Conservation (phyloP, 2,113 vertebrate genomes). For the Thunnus thynnus region DNA sequence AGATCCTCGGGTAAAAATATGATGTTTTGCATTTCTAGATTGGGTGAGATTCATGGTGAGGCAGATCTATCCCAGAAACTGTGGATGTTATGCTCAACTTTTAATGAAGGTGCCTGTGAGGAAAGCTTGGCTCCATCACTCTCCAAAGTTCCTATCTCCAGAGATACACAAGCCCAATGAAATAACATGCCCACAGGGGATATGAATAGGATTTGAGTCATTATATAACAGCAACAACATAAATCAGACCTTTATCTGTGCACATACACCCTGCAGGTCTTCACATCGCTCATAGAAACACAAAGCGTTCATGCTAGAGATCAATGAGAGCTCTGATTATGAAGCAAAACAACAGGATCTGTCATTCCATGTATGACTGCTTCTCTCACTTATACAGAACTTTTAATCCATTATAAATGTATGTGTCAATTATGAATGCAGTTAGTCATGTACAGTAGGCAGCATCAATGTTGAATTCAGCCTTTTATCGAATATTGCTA, state of each 20-base stretch:
- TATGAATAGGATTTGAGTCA: slow-evolving; percentile 12
- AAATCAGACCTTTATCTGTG: slow-evolving; percentile 23
- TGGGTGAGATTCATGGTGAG: slow-evolving; percentile 14
- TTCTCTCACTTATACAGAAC: slow-evolving; percentile 28
- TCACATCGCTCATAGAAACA: slow-evolving; percentile 22
- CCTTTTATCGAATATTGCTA: slow-evolving; percentile 44
- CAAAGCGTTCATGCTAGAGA: slow-evolving; percentile 14
- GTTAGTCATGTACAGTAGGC: slow-evolving; percentile 43
- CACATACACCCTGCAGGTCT: slow-evolving; percentile 3
- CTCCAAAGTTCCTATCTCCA: slow-evolving; percentile 11
- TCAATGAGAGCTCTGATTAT: slow-evolving; percentile 20
- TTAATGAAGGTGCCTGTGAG: slow-evolving; percentile 44
- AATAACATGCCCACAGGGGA: slow-evolving; percentile 20
- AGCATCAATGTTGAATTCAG: slow-evolving; percentile 33
- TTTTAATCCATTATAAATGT: slow-evolving; percentile 59
- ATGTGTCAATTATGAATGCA: slow-evolving; percentile 57
- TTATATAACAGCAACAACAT: slow-evolving; percentile 21
- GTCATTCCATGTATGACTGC: neutral
- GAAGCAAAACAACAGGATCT: slow-evolving; percentile 6
- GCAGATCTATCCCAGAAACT: slow-evolving; percentile 16
- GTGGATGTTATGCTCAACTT: slow-evolving; percentile 21
- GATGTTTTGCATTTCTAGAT: slow-evolving; percentile 16
- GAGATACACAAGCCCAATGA: slow-evolving; percentile 33
- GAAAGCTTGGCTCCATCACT: slow-evolving; percentile 22
- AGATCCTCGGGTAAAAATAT: slow-evolving; percentile 11